These are phyloP conservation scores for Criorhina ranunculi DNA, from an alignment of 2,888 invertebrate genomes.

Conservation along the genomic window DNA sequence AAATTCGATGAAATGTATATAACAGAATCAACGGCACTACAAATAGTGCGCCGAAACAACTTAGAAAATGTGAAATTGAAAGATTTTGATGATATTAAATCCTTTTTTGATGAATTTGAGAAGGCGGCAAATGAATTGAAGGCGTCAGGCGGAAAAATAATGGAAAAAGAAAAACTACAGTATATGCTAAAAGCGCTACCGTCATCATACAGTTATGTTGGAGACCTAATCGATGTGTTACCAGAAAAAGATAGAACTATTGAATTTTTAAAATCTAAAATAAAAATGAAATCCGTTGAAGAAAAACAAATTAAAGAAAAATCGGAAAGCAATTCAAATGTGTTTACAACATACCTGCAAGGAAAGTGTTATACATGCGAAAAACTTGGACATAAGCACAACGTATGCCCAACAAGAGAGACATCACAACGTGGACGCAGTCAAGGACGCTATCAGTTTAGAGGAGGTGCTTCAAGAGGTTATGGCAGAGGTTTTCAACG, in stretches of 20 bases:
- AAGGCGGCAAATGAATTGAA: constrained; percentile 43
- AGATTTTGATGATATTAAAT: constrained; percentile 28
- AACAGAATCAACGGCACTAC: constrained; percentile 44
- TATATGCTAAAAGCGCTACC: constrained; percentile 35
- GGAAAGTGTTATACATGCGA: constrained; percentile 36
- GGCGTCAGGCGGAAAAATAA: constrained; percentile 23
- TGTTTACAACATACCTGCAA: constrained; percentile 14
- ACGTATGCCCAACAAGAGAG: constrained; percentile 6
- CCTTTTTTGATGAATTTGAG: constrained; percentile 43
- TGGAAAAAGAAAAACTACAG: constrained; percentile 25
- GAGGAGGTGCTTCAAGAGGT: constrained; percentile 18
- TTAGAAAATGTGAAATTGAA: constrained; percentile 39
- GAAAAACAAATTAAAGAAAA: constrained; percentile 21
- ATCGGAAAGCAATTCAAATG: constrained; percentile 29
- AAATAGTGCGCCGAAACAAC: constrained; percentile 26
- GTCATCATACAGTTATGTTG: neutral
- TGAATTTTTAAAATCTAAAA: constrained; percentile 41
- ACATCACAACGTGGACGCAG: too few relatives aligned
- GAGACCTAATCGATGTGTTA: neutral
- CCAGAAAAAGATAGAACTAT: constrained; percentile 31
- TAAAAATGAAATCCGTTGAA: constrained; percentile 26
- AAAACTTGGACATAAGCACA: constrained; percentile 15
- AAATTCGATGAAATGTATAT: constrained; percentile 53
- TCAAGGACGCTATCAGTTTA: constrained; percentile 15
- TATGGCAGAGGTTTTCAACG: constrained; percentile 29